Evolutionary conservation across 2,113 vertebrate species (phyloP), one percentile per base, ranked within the genome.

Genomic region (Apodemus speciosus): DNA sequence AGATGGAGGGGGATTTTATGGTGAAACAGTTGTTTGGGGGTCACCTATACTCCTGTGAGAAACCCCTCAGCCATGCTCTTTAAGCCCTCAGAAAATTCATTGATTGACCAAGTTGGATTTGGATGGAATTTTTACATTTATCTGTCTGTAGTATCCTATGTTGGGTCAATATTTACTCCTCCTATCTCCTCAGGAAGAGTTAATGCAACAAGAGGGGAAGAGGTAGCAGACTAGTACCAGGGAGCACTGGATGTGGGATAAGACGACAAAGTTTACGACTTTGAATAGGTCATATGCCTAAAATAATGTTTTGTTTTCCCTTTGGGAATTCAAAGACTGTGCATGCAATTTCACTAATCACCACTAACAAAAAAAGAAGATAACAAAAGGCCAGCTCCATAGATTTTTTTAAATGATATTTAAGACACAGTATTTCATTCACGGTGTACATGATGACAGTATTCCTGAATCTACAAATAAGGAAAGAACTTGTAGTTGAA

Each of bases 401-500:
- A 40, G 11, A 25, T 15, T 35, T 92, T 88, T 90, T 71, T 88
- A 80, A 85, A 76, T 76, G 49, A 95, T 80, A 80, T 85, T 0
- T 20, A 69, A 94, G 38, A 58, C 30, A 64, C 40, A 69, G 21
- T 49, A 43, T 56, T 92, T 93, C 75, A 38, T 35, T 66, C 32
- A 94, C 64, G 15, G 30, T 40, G 23, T 51, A 66, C 4, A 30
- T 15, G 7, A 94, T 25, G 83, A 92, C 27, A 43, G 35, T 64
- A 62, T 81, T 85, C n/a, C 53, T 81, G 60, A 81, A 60, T 76
- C 27, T 32, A 56, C 85, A 51, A 86, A 91, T 85, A 85, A n/a
- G 51, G 85, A 92, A n/a, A 75, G 85, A 85, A 13, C 32, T 90
- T 88, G 66, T 85, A 75, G 83, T 25, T 85, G 76, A 94, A 95